Conservation (phyloP, 2,888 invertebrate species). For the Electrophaes corylata region DNA sequence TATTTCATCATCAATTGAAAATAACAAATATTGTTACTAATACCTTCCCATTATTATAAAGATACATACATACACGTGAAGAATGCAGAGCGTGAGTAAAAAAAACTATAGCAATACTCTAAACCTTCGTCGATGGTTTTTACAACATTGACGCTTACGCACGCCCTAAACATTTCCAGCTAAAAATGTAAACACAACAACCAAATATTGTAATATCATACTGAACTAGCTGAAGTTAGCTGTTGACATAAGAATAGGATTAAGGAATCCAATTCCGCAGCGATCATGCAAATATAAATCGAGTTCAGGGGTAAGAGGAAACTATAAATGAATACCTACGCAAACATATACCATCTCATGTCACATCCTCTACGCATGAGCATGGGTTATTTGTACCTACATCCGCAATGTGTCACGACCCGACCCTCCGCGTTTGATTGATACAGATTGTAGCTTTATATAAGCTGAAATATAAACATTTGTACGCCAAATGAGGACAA, state of each 20-base stretch:
- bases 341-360: conserved; percentile 3
- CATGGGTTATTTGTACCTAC: conserved; percentile 32
- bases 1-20: too few species aligned
- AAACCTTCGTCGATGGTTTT: too few species aligned
- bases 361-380: conserved; percentile 15
- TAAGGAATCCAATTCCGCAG: conserved; percentile 2
- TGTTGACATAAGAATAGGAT: not conserved
- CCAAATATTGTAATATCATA: too few species aligned
- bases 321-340: conserved; percentile 5
- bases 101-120: too few species aligned
- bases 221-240: too few species aligned
- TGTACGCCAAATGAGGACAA: conserved; percentile 28
- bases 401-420: conserved; percentile 40
- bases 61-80: too few species aligned
- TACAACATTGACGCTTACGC: too few species aligned
- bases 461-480: conserved; percentile 28
- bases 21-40: too few species aligned
- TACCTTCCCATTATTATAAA: too few species aligned
- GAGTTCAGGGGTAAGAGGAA: not conserved
- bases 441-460: conserved; percentile 39
- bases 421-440: conserved; percentile 39
- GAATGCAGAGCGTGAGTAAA: too few species aligned
- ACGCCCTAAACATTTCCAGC: too few species aligned
- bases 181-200: too few species aligned
- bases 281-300: conserved; percentile 16